Evolutionary conservation across 2,113 vertebrate genomes (phyloP).

Genomic region (Embiotoca jacksoni): DNA sequence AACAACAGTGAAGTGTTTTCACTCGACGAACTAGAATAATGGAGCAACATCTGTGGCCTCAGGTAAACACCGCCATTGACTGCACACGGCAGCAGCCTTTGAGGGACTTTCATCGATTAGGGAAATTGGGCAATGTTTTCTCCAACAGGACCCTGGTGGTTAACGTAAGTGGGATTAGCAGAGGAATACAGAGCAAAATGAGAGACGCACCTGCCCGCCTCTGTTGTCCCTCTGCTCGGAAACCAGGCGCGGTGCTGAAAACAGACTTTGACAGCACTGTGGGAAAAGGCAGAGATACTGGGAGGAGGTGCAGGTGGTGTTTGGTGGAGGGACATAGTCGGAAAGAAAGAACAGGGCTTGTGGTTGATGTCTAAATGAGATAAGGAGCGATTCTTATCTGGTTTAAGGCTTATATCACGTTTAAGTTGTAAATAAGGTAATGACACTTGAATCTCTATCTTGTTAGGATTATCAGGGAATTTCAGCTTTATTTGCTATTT

Average conservation of each 20-base stretch:
- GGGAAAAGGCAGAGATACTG: conserved; percentile 7
- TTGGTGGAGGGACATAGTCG: neutral
- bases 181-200: conserved; percentile 64
- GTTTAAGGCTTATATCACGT: conserved; percentile 26
- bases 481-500: neutral
- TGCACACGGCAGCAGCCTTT: conserved; percentile 46
- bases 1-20: conserved; percentile 45
- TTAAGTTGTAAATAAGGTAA: conserved; percentile 34
- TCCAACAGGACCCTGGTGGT: conserved; percentile 66
- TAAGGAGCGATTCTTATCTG: conserved; percentile 19
- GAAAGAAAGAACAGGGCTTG: conserved; percentile 19
- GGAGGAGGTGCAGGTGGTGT: conserved; percentile 37
- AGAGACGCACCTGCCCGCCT: conserved; percentile 71
- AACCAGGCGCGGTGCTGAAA: neutral
- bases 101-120: conserved; percentile 76
- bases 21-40: conserved; percentile 67
- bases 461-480: neutral
- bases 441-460: conserved; percentile 4
- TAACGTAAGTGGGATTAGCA: conserved; percentile 69
- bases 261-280: conserved; percentile 12
- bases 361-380: conserved; percentile 40
- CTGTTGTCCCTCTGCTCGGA: conserved; percentile 35
- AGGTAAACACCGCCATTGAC: conserved; percentile 62
- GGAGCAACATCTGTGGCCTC: conserved; percentile 68
- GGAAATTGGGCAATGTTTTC: conserved; percentile 72